Evolutionary conservation across 2,113 vertebrate genomes (phyloP).

Genomic region (Alosa alosa): DNA sequence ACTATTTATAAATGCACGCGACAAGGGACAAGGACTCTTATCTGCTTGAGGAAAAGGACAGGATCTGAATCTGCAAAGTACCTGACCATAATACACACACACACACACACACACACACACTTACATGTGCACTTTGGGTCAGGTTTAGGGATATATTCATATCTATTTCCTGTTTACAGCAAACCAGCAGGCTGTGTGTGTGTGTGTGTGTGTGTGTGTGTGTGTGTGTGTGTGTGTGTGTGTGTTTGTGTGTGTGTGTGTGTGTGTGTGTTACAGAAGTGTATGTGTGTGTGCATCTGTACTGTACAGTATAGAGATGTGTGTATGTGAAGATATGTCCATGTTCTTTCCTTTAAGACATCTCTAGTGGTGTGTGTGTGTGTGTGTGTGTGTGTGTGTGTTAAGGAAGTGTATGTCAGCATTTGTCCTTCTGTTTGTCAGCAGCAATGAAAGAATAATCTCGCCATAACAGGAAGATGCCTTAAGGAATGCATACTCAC

Average conservation of each 20-base stretch:
- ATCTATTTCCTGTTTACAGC: slow-evolving; percentile 65
- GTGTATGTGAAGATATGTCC: background rate
- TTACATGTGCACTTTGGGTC: slow-evolving; percentile 31
- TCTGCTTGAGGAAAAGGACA: too few species aligned
- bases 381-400: slow-evolving; percentile 28
- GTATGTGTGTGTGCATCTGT: too few species aligned
- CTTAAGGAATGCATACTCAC: background rate
- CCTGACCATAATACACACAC: background rate
- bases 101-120: background rate
- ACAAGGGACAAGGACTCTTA: too few species aligned
- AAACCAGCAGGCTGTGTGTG: background rate
- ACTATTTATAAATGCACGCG: too few species aligned
- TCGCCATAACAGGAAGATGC: slow-evolving; percentile 70
- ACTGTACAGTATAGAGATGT: background rate
- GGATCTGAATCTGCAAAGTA: too few species aligned
- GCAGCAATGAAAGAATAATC: background rate
- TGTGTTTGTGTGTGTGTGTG: too few species aligned
- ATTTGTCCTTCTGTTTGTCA: slow-evolving; percentile 55
- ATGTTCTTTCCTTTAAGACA: too few species aligned
- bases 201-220: background rate
- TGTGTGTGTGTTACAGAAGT: too few species aligned
- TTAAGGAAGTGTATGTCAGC: slow-evolving; percentile 59
- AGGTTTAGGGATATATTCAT: slow-evolving; percentile 28
- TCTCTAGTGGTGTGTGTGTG: background rate
- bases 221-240: too few species aligned